A percentile compares a stretch with the other conserved stretches of the same genome.
Conservation (phyloP, 1,140 invertebrate genomes). For the Augochlora pura region DNA sequence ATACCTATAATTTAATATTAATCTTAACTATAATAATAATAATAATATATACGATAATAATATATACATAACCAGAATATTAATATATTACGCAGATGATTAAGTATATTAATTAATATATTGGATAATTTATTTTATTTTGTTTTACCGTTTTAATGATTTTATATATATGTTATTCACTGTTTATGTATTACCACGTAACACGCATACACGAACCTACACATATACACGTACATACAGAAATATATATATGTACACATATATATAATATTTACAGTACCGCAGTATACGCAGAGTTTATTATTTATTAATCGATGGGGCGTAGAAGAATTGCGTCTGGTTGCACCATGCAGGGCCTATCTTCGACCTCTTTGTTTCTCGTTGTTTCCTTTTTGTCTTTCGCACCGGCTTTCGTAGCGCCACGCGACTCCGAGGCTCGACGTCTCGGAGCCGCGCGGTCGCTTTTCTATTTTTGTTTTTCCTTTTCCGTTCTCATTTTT, state of each 20-base stretch:
- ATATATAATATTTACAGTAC: constrained; percentile 28
- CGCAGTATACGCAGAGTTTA: constrained; percentile 40
- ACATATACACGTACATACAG: constrained; percentile 21
- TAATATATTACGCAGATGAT: constrained; percentile 78
- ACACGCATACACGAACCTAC: constrained; percentile 43
- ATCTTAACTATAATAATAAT: background rate
- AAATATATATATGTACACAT: background rate
- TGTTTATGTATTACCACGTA: constrained; percentile 70
- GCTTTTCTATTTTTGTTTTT: background rate
- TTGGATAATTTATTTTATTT: constrained; percentile 79
- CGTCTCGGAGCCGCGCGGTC: background rate
- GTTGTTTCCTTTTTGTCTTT: constrained; percentile 11
- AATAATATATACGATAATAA: constrained; percentile 41
- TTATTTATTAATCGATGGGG: constrained; percentile 60
- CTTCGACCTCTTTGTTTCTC: constrained; percentile 36
- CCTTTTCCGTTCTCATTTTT: background rate
- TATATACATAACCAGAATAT: constrained; percentile 73
- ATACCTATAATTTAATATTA: constrained; percentile 53
- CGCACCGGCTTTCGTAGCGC: background rate
- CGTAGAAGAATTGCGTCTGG: constrained; percentile 43
- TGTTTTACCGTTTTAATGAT: constrained; percentile 81
- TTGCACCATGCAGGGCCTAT: constrained; percentile 57
- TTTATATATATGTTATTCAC: constrained; percentile 80
- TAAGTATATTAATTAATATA: constrained; percentile 78
- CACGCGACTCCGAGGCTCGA: background rate